Percentiles rank a stretch among this genome's conserved stretches.
phyloP scores from a whole-genome alignment of 2,888 invertebrate genomes.

The Drosophila borealis region DNA sequence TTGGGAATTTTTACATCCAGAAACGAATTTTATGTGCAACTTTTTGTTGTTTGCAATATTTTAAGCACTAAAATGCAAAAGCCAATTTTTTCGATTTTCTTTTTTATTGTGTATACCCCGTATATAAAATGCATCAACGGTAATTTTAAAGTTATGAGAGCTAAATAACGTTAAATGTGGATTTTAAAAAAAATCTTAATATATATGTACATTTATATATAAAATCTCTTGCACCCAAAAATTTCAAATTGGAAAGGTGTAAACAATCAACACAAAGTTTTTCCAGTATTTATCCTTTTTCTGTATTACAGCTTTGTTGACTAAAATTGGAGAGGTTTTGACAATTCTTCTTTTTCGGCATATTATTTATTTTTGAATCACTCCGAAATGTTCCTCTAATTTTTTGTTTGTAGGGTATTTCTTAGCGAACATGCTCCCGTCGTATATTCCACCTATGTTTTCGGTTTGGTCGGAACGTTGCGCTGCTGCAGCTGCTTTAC shows the following conservation, averaged over 20 bases:
- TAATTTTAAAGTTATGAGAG: neutral
- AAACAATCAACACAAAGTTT: too few species aligned
- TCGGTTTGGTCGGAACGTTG: constrained; percentile 66
- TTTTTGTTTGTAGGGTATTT: constrained; percentile 28
- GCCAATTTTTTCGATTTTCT: constrained; percentile 23
- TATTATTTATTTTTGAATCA: neutral
- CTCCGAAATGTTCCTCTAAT: too few species aligned
- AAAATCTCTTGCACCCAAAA: too few species aligned
- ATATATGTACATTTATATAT: too few species aligned
- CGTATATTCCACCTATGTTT: constrained; percentile 20
- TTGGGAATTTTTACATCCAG: constrained; percentile 73
- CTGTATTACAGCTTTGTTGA: too few species aligned
- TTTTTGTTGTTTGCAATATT: constrained; percentile 40
- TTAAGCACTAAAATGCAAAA: constrained; percentile 34
- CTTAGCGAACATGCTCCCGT: neutral
- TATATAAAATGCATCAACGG: neutral
- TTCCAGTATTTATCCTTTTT: too few species aligned
- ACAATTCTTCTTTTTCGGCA: neutral
- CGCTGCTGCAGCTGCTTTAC: constrained; percentile 77
- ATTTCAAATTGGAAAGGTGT: too few species aligned
- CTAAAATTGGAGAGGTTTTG: neutral
- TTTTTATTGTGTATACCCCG: constrained; percentile 32
- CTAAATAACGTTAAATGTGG: neutral
- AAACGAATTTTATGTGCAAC: constrained; percentile 53
- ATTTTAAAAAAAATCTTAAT: neutral